A percentile compares a stretch with the other conserved stretches of the same genome.
Evolutionary conservation across 1,140 invertebrate species (phyloP).

Genomic region (Drosophila pandora): DNA sequence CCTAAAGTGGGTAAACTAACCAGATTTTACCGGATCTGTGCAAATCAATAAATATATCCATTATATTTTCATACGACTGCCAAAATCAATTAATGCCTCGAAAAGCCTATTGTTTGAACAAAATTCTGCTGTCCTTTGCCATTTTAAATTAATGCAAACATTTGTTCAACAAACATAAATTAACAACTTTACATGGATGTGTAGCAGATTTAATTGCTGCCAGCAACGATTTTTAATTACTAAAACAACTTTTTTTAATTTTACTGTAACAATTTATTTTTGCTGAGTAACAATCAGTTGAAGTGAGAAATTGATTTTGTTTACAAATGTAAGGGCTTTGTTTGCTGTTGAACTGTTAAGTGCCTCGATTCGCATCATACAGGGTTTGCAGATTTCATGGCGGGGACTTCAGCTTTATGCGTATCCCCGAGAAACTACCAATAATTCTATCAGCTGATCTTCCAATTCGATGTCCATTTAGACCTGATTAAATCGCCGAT

Average conservation of each 20-base stretch:
- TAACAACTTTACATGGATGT: constrained; percentile 43
- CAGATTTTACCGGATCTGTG: constrained; percentile 38
- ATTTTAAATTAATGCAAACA: constrained; percentile 74
- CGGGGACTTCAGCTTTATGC: too few relatives aligned
- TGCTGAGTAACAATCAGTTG: constrained; percentile 4
- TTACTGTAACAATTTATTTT: neutral
- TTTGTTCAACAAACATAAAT: constrained; percentile 63
- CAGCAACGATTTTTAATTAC: constrained; percentile 55
- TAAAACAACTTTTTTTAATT: constrained; percentile 22
- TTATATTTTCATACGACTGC: constrained; percentile 52
- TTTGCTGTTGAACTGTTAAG: too few relatives aligned
- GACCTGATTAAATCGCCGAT: too few relatives aligned
- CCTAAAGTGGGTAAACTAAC: constrained; percentile 58
- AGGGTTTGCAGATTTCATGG: too few relatives aligned
- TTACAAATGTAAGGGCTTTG: too few relatives aligned
- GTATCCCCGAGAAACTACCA: too few relatives aligned
- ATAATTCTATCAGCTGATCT: too few relatives aligned
- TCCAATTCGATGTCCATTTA: too few relatives aligned
- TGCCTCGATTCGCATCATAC: too few relatives aligned
- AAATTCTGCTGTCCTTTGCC: constrained; percentile 46
- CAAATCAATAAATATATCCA: neutral
- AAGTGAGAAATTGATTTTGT: neutral
- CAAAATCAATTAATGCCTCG: constrained; percentile 63
- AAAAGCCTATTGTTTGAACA: constrained; percentile 54
- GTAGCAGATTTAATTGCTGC: constrained; percentile 24